These are phyloP conservation scores for Clarias magur DNA, from an alignment of 2,113 vertebrate species.

Conservation along the genomic window DNA sequence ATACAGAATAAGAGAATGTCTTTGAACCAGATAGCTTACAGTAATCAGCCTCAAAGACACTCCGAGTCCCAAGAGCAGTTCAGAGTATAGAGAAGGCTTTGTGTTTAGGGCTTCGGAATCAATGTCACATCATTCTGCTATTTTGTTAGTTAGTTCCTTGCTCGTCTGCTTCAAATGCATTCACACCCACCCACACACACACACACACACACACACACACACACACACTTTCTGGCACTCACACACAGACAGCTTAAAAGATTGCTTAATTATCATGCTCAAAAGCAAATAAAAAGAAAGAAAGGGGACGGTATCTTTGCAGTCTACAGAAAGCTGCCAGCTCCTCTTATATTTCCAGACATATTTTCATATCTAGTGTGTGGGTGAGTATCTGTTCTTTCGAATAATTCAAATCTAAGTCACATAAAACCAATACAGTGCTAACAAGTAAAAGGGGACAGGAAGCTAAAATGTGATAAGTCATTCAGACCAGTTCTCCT, in stretches of 20 bases:
- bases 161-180: background rate
- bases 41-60: background rate
- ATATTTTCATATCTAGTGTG: background rate
- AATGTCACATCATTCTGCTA: background rate
- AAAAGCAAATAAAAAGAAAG: background rate
- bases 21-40: background rate
- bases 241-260: background rate
- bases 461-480: background rate
- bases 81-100: background rate
- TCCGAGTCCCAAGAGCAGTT: background rate
- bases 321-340: background rate
- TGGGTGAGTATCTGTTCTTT: background rate
- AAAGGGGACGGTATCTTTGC: background rate
- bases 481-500: background rate
- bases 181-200: background rate
- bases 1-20: background rate
- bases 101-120: background rate
- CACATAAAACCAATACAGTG: background rate
- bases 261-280: background rate
- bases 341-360: background rate
- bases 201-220: background rate
- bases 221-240: background rate
- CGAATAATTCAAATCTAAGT: background rate
- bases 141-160: background rate
- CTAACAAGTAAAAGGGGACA: background rate